Percentiles rank a stretch among this genome's conserved stretches.
Evolutionary conservation across 2,888 invertebrate genomes (phyloP).

Genomic region (Nephrotoma appendiculata): DNA sequence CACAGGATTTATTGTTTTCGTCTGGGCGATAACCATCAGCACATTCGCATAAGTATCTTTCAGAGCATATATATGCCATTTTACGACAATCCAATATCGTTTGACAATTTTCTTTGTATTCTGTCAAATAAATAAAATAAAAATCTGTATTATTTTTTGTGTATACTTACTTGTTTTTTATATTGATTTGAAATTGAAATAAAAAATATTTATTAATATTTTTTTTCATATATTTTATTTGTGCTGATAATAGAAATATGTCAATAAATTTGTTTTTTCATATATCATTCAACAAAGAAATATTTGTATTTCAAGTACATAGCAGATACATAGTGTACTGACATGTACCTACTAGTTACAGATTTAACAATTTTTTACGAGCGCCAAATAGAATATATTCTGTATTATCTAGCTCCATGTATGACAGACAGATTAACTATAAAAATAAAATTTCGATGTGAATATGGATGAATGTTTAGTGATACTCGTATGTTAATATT

Average conservation of each 20-base stretch:
- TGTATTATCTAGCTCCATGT: neutral
- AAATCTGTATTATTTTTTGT: neutral
- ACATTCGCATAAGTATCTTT: conserved; percentile 13
- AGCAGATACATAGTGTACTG: neutral
- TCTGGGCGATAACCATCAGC: conserved; percentile 14
- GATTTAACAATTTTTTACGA: neutral
- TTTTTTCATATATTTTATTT: neutral
- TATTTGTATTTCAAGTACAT: neutral
- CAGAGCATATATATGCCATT: conserved; percentile 14
- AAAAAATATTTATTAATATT: neutral
- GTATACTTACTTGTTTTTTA: neutral
- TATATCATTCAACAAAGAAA: neutral
- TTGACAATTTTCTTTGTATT: conserved; percentile 12
- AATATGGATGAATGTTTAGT: neutral
- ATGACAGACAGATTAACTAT: neutral
- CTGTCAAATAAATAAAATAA: conserved; percentile 8
- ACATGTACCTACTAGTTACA: neutral
- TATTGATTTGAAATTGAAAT: neutral
- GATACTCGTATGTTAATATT: neutral
- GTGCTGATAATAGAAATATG: neutral
- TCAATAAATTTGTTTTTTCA: neutral
- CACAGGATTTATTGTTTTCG: conserved; percentile 13
- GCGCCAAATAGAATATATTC: neutral
- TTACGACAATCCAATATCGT: conserved; percentile 13
- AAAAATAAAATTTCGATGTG: neutral